Conservation (phyloP, 2,113 vertebrate species). For the Eolophus roseicapilla region DNA sequence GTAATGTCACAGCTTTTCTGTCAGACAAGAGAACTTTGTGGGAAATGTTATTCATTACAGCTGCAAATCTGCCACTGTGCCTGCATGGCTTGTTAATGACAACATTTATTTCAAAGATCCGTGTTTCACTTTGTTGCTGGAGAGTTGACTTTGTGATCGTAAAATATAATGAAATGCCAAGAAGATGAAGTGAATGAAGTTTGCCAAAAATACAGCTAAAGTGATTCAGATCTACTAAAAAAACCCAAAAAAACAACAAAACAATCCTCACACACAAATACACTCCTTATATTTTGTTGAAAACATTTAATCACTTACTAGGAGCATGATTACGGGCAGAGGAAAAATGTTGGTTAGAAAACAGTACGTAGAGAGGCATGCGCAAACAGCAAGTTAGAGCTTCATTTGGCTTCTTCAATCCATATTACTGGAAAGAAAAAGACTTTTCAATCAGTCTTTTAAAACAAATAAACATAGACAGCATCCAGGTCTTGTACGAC, state of each 20-base stretch:
- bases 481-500: not conserved
- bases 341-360: not conserved
- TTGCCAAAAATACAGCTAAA: slow-evolving; percentile 77
- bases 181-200: slow-evolving; percentile 81
- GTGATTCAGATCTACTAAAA: slow-evolving; percentile 71
- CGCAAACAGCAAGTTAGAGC: not conserved
- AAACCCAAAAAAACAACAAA: not conserved
- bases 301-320: slow-evolving; percentile 41
- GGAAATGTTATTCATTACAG: slow-evolving; percentile 85
- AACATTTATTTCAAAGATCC: slow-evolving; percentile 83
- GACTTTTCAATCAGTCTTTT: not conserved
- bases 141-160: slow-evolving; percentile 81
- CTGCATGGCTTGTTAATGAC: slow-evolving; percentile 83
- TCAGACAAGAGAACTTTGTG: slow-evolving; percentile 80
- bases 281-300: slow-evolving; percentile 9
- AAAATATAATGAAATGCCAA: slow-evolving; percentile 84
- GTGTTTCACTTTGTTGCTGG: slow-evolving; percentile 80
- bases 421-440: not conserved
- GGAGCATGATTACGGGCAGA: not conserved
- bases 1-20: slow-evolving; percentile 83
- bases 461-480: not conserved
- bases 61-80: slow-evolving; percentile 81
- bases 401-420: not conserved
- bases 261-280: not conserved
- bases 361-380: not conserved